Conservation (phyloP, 1,140 invertebrate species). For the Achroia grisella region DNA sequence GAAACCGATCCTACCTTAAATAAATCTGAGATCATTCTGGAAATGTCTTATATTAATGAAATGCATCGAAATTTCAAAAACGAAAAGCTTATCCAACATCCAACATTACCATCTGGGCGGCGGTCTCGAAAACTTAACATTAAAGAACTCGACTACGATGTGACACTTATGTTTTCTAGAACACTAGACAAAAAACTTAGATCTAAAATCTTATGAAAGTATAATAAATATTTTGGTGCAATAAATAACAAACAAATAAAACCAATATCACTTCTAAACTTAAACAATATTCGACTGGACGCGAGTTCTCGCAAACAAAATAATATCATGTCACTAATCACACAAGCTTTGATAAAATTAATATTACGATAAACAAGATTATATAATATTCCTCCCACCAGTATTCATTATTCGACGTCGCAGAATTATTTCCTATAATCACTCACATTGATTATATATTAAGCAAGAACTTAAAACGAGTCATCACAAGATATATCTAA, state of each 20-base stretch:
- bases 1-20: conserved; percentile 10
- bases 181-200: conserved; percentile 68
- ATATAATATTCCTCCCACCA: conserved; percentile 17
- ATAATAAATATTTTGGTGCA: conserved; percentile 68
- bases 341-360: conserved; percentile 58
- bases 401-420: conserved; percentile 11
- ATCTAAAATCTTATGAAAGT: conserved; percentile 50
- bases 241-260: conserved; percentile 48
- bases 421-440: conserved; percentile 2
- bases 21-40: conserved; percentile 42
- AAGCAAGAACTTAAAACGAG: too few relatives aligned
- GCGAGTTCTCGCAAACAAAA: conserved; percentile 48
- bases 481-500: too few relatives aligned
- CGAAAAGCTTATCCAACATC: conserved; percentile 17
- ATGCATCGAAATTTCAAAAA: conserved; percentile 18
- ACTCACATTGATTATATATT: too few relatives aligned
- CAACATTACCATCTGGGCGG: conserved; percentile 34
- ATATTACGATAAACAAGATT: conserved; percentile 20
- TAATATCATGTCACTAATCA: conserved; percentile 49
- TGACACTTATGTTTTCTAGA: conserved; percentile 65
- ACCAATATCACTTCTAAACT: conserved; percentile 45
- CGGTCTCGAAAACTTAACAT: conserved; percentile 63
- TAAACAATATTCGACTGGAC: conserved; percentile 49
- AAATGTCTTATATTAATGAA: conserved; percentile 22
- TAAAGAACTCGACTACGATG: conserved; percentile 61